A percentile compares a stretch with the other conserved stretches of the same genome.
Evolutionary conservation across 2,797 vertebrate genomes (phyloP).

Genomic region (Glossophaga mutica): DNA sequence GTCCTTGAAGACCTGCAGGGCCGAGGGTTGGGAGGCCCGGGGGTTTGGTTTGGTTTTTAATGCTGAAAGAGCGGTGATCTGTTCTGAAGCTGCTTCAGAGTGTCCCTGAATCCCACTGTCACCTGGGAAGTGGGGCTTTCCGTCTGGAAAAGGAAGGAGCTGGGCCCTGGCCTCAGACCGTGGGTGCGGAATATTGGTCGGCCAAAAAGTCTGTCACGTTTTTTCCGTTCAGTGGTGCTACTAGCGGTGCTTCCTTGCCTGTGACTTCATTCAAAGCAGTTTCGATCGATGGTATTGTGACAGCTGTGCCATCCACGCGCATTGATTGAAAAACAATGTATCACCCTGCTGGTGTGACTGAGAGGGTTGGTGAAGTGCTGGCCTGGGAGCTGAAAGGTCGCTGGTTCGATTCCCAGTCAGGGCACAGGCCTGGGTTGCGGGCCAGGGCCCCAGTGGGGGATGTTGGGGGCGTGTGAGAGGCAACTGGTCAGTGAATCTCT

Average conservation of each 20-base stretch:
- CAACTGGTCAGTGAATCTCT: no score
- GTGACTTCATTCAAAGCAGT: neutral
- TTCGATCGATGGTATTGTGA: neutral
- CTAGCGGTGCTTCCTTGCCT: neutral
- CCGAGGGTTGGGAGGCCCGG: neutral
- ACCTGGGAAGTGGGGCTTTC: neutral
- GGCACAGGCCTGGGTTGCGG: no score
- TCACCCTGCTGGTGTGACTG: no score
- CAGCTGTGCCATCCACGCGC: neutral
- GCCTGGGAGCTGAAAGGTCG: neutral
- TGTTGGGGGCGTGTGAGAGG: no score
- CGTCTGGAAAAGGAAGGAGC: neutral
- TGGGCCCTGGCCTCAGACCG: neutral
- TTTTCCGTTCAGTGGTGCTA: neutral
- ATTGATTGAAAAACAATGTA: no score
- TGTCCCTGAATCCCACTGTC: neutral
- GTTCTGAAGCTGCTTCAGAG: neutral
- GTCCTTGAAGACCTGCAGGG: no score
- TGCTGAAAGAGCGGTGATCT: neutral
- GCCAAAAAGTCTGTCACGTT: neutral
- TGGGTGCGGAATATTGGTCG: no score
- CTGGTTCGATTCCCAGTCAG: neutral
- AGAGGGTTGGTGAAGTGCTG: no score
- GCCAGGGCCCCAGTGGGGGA: no score
- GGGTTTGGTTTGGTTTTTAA: neutral